Evolutionary conservation across 2,888 invertebrate genomes (phyloP).

Genomic region (Melolontha melolontha): DNA sequence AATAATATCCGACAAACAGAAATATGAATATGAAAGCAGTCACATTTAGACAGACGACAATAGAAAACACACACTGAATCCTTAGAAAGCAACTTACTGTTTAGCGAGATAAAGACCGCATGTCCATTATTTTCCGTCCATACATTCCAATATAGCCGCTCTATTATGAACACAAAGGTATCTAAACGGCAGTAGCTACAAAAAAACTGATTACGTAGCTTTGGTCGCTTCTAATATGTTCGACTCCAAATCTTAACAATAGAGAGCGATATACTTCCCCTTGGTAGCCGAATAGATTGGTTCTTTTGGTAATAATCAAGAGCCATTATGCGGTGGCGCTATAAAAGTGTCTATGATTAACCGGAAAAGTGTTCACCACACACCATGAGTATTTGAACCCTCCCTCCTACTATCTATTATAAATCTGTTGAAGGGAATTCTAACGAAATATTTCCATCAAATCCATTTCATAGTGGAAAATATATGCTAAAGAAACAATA

Average conservation of each 20-base stretch:
- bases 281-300: conserved; percentile 23
- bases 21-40: no score
- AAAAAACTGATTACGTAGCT: conserved; percentile 27
- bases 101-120: conserved; percentile 17
- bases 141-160: conserved; percentile 15
- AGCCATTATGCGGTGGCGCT: conserved; percentile 16
- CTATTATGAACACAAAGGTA: conserved; percentile 12
- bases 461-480: no score
- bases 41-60: no score
- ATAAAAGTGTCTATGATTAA: conserved; percentile 29
- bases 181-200: conserved; percentile 18
- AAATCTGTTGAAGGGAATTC: not conserved
- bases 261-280: conserved; percentile 3
- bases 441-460: not conserved
- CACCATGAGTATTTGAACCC: conserved; percentile 13
- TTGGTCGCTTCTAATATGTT: conserved; percentile 7
- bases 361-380: conserved; percentile 34
- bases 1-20: no score
- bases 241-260: conserved; percentile 12
- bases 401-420: no score
- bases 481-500: no score
- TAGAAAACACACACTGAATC: no score
- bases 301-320: conserved; percentile 33
- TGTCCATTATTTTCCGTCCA: conserved; percentile 19
- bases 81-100: not conserved